Base-by-base conservation (phyloP, 2,888 invertebrate species). In the Neocrepidodera transversa region DNA sequence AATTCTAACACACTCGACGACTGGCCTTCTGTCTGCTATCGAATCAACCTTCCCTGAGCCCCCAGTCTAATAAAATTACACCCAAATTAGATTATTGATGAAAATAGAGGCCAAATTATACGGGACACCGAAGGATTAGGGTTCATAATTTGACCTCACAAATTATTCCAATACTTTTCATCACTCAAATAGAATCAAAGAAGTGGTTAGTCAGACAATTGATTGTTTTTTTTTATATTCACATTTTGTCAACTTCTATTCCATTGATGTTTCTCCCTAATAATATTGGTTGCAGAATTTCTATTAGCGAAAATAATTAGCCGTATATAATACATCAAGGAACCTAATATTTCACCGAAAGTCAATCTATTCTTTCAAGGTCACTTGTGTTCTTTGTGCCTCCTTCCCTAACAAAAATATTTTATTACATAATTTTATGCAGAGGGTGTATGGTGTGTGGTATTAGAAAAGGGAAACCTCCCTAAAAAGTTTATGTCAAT, bases 1-100 rank as follows among this genome's bases (percentile, higher is more conserved):
- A 75, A 76, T 78, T 75, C 76, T 76, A 78, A 78, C 78, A 77
- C 74, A 72, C 71, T 72, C 68, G 71, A 69, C 69, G 65, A 65
- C 68, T 70, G 69, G 69, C 69, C 68, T 63, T 67, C 66, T 63
- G 68, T 69, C 68, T 71, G 65, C 63, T 59, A 56, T 66, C 60
- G 61, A 64, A 66, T 64, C 66, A 62, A 62, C 61, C 61, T 59
- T 59, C 64, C 51, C 56, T 58, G 55, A 59, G 59, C 61, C 51
- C 56, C 55, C 48, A 54, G 59, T 60, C 59, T 54, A 58, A 52
- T 62, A 60, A 60, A 60, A 60, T 60, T 60, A 58, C 64, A 60
- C 58, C 52, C 62, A 49, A 58, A 58, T 57, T 64, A 58, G 55
- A 60, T 60, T 60, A 60, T 60, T 60, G 60, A 60, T 60, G 60